Conservation (phyloP, 1,140 invertebrate species). For the Diabrotica virgifera region DNA sequence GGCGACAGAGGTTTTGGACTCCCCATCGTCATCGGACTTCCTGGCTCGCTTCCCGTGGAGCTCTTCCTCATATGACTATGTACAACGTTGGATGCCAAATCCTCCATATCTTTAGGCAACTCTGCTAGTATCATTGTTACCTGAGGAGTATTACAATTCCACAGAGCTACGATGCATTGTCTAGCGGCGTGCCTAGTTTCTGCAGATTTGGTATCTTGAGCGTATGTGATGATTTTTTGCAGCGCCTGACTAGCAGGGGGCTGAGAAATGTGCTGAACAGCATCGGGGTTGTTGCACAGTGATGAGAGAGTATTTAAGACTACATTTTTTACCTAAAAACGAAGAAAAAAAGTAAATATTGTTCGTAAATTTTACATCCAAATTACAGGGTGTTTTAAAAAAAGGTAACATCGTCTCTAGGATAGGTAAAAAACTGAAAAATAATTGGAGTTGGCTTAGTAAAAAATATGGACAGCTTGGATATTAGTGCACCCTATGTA, state of each 20-base stretch:
- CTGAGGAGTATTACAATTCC: constrained; percentile 86
- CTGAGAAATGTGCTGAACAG: constrained; percentile 34
- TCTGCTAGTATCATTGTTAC: constrained; percentile 79
- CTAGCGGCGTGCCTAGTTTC: constrained; percentile 79
- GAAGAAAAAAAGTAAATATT: constrained; percentile 39
- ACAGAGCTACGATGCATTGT: constrained; percentile 78
- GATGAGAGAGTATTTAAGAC: constrained; percentile 69
- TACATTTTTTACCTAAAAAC: constrained; percentile 49
- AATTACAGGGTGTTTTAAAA: too few species aligned
- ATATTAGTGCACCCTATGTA: too few species aligned
- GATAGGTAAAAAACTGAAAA: too few species aligned
- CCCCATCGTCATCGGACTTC: constrained; percentile 38
- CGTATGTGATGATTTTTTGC: constrained; percentile 62
- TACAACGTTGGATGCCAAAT: constrained; percentile 78
- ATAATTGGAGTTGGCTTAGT: too few species aligned
- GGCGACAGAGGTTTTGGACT: constrained; percentile 48
- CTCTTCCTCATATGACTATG: constrained; percentile 74
- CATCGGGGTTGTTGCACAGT: constrained; percentile 59
- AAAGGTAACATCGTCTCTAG: too few species aligned
- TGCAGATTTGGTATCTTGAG: constrained; percentile 67
- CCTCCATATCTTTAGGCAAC: constrained; percentile 79
- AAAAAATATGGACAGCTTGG: too few species aligned
- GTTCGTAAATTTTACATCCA: too few species aligned
- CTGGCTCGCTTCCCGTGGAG: constrained; percentile 54
- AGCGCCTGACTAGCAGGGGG: constrained; percentile 61